Conservation (phyloP, 2,888 invertebrate species). For the Acronicta alni region DNA sequence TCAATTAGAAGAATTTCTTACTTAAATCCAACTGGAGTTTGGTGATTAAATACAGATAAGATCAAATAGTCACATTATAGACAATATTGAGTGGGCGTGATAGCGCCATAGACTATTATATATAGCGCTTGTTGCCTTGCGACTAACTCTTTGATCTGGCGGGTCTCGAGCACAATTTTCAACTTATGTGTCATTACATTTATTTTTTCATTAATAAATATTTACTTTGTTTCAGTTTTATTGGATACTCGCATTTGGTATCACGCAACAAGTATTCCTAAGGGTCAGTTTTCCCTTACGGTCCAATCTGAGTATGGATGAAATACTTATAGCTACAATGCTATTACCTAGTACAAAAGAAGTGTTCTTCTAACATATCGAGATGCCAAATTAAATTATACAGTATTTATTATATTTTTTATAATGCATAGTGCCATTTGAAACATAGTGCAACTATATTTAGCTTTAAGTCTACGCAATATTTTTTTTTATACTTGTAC, state of each 20-base stretch:
- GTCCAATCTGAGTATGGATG: constrained; percentile 97
- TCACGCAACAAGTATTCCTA: constrained; percentile 95
- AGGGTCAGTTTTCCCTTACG: constrained; percentile 95
- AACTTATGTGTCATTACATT: no score
- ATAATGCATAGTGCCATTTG: constrained; percentile 80
- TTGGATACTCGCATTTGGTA: constrained; percentile 98
- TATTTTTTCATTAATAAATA: no score
- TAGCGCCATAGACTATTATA: no score
- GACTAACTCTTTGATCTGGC: no score
- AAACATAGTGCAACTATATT: constrained; percentile 77
- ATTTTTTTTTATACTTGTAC: constrained; percentile 67
- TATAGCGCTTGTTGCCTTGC: no score
- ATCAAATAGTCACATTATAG: no score
- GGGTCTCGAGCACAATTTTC: no score
- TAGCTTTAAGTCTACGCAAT: constrained; percentile 69
- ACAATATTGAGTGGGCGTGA: no score
- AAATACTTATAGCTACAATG: constrained; percentile 72
- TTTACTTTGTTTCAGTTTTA: constrained; percentile 90
- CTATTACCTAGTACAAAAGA: constrained; percentile 70
- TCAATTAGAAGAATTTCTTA: no score
- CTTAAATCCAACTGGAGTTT: no score
- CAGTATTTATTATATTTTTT: constrained; percentile 59
- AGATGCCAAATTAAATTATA: constrained; percentile 85
- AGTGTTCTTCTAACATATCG: constrained; percentile 78
- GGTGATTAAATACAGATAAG: no score